A percentile compares a stretch with the other conserved stretches of the same genome.
Conservation (phyloP, 2,888 invertebrate species). For the Dendrolimus houi region DNA sequence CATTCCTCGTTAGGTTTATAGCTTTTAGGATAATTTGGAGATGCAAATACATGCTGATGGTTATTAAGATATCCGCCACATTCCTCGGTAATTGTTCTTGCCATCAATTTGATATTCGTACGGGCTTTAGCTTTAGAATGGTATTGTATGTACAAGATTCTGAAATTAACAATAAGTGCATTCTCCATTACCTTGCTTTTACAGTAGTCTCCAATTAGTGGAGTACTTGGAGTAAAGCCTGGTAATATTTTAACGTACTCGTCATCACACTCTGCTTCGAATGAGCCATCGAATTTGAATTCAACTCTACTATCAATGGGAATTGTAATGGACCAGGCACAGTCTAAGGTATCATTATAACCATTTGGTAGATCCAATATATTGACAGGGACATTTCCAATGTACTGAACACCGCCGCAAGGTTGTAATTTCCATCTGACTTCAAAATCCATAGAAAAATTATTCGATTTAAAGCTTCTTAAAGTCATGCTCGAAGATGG, state of each 20-base stretch:
- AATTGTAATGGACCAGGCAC: slow-evolving; percentile 81
- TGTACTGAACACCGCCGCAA: slow-evolving; percentile 80
- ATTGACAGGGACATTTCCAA: slow-evolving; percentile 32
- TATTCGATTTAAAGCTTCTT: slow-evolving; percentile 30
- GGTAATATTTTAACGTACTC: slow-evolving; percentile 70
- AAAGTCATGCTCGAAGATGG: slow-evolving; percentile 36
- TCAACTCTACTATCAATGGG: slow-evolving; percentile 48
- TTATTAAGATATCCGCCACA: slow-evolving; percentile 82
- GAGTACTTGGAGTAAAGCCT: slow-evolving; percentile 67
- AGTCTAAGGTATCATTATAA: slow-evolving; percentile 74
- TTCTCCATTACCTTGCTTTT: slow-evolving; percentile 60
- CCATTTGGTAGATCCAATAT: slow-evolving; percentile 54
- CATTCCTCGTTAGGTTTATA: slow-evolving; percentile 89
- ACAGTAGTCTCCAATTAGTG: slow-evolving; percentile 79
- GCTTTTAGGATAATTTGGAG: slow-evolving; percentile 78
- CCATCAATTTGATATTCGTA: slow-evolving; percentile 35
- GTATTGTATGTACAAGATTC: slow-evolving; percentile 81
- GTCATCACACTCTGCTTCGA: slow-evolving; percentile 36
- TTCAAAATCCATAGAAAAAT: slow-evolving; percentile 52
- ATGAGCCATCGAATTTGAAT: slow-evolving; percentile 46
- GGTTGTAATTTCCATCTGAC: slow-evolving; percentile 49
- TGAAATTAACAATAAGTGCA: slow-evolving; percentile 63
- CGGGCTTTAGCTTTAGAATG: slow-evolving; percentile 64
- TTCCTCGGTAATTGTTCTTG: slow-evolving; percentile 60
- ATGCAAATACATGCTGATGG: slow-evolving; percentile 53